Evolutionary conservation across 2,113 vertebrate genomes (phyloP).

Genomic region (Passerina amoena): DNA sequence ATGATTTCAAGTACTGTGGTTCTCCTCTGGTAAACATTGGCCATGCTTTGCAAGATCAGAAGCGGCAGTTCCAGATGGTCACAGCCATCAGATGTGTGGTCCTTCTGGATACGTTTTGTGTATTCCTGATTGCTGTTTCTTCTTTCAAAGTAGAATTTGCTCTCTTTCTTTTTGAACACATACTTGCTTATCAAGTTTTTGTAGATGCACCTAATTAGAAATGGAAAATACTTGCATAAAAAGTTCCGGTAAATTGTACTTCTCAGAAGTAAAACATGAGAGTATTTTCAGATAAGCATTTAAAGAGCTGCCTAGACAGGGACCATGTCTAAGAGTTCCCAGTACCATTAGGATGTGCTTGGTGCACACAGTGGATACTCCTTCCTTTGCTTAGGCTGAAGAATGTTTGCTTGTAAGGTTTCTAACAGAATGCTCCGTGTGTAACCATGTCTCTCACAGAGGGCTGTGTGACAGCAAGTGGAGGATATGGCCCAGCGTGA

Average conservation of each 20-base stretch:
- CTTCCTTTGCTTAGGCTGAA: not conserved
- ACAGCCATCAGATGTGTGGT: not conserved
- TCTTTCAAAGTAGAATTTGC: not conserved
- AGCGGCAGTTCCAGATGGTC: not conserved
- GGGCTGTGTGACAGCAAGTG: not conserved
- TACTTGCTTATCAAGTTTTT: not conserved
- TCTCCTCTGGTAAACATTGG: not conserved
- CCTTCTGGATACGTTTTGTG: not conserved
- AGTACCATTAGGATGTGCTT: not conserved
- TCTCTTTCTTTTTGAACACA: not conserved
- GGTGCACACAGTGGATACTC: not conserved
- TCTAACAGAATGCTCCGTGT: not conserved
- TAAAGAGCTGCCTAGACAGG: not conserved
- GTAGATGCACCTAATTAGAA: not conserved
- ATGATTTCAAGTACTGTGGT: rapidly evolving
- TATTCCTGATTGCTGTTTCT: not conserved
- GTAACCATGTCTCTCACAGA: not conserved
- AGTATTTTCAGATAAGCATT: not conserved
- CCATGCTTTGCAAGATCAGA: not conserved
- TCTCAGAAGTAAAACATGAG: not conserved
- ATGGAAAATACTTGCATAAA: not conserved
- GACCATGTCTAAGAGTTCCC: not conserved
- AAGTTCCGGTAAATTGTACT: not conserved
- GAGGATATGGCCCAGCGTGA: not conserved
- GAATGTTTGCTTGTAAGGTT: not conserved